Percentiles rank a stretch among this genome's conserved stretches.
phyloP scores from a whole-genome alignment of 2,797 vertebrate genomes.

The Paramormyrops hopkinsi region DNA sequence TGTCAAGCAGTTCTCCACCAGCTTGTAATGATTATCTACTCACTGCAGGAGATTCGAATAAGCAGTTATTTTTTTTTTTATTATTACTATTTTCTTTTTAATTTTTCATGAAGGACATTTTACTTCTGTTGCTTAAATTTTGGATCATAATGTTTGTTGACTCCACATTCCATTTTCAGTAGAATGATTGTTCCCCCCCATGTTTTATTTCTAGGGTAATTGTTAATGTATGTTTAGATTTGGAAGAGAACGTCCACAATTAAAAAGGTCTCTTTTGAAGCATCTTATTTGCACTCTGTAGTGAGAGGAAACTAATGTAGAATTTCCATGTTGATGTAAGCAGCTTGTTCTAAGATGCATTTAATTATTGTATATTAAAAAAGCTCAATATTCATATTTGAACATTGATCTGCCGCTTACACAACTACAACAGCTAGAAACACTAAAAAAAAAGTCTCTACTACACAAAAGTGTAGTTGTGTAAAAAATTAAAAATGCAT shows the following conservation, averaged over 20 bases:
- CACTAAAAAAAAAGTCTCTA: constrained; percentile 77
- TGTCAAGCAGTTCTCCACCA: constrained; percentile 78
- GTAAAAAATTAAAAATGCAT: constrained; percentile 71
- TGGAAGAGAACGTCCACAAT: constrained; percentile 66
- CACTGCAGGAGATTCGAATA: constrained; percentile 75
- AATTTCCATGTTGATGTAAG: constrained; percentile 86
- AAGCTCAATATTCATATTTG: constrained; percentile 73
- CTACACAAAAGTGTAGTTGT: constrained; percentile 80
- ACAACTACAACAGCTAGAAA: constrained; percentile 78
- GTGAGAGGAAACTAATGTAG: constrained; percentile 82
- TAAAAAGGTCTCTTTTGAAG: constrained; percentile 80
- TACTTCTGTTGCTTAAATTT: constrained; percentile 76
- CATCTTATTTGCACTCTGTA: constrained; percentile 98
- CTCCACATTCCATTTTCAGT: constrained; percentile 94
- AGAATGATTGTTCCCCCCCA: constrained; percentile 32
- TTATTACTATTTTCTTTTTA: constrained; percentile 39
- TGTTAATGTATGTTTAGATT: constrained; percentile 63
- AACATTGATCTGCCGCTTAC: constrained; percentile 69
- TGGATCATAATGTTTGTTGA: constrained; percentile 76
- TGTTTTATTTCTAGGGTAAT: constrained; percentile 70
- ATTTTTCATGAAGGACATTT: constrained; percentile 83
- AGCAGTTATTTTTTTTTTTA: constrained; percentile 34
- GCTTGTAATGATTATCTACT: constrained; percentile 81
- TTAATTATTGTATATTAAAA: constrained; percentile 89
- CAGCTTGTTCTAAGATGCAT: constrained; percentile 87